These are phyloP conservation scores for Labrus mixtus DNA, from an alignment of 2,113 vertebrate genomes.

Conservation along the genomic window DNA sequence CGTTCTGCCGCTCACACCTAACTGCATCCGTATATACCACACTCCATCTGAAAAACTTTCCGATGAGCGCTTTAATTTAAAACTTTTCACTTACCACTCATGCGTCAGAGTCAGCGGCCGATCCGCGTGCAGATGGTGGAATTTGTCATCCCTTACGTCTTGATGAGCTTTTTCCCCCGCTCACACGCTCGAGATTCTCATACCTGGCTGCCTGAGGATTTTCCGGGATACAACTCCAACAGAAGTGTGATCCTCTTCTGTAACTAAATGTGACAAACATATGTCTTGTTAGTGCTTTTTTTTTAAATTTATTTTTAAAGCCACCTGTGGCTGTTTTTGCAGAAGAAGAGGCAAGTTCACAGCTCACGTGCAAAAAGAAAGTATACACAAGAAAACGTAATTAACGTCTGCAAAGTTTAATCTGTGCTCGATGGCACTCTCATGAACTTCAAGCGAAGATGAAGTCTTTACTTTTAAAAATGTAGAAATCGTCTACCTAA, in stretches of 20 bases:
- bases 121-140: slow-evolving; percentile 50
- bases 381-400: slow-evolving; percentile 15
- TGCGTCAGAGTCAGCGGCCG: neutral
- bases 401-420: slow-evolving; percentile 21
- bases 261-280: slow-evolving; percentile 60
- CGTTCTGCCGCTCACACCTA: slow-evolving; percentile 5
- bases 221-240: slow-evolving; percentile 47
- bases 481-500: slow-evolving; percentile 3
- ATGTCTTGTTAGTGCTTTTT: slow-evolving; percentile 52
- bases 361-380: slow-evolving; percentile 16
- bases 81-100: slow-evolving; percentile 34
- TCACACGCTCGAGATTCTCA: slow-evolving; percentile 47
- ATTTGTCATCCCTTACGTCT: slow-evolving; percentile 60
- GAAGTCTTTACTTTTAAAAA: neutral
- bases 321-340: slow-evolving; percentile 58
- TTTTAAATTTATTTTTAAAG: neutral
- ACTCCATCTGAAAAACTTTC: slow-evolving; percentile 17
- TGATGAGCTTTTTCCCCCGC: slow-evolving; percentile 62
- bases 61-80: neutral
- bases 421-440: neutral
- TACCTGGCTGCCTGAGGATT: slow-evolving; percentile 66
- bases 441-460: neutral
- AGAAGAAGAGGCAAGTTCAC: slow-evolving; percentile 17
- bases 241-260: slow-evolving; percentile 50
- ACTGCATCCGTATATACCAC: neutral